Evolutionary conservation across 2,113 vertebrate species (phyloP).

Genomic region (Myrmecophaga tridactyla): DNA sequence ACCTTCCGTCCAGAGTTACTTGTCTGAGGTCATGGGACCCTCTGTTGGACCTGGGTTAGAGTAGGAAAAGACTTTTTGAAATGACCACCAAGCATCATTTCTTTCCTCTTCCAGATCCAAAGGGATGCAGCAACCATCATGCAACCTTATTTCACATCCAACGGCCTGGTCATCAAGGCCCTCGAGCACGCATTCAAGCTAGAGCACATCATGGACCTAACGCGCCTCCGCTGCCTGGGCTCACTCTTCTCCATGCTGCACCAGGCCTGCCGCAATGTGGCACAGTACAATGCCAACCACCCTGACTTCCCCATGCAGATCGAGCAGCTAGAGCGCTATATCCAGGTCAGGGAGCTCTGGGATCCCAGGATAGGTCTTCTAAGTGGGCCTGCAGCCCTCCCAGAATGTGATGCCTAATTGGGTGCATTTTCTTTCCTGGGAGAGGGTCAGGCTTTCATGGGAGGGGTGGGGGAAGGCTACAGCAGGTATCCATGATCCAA

Average conservation of each 20-base stretch:
- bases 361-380: rapidly evolving
- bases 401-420: rapidly evolving
- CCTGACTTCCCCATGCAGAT: conserved; percentile 98
- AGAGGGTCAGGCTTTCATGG: rapidly evolving
- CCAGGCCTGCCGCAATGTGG: conserved; percentile 97
- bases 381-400: neutral
- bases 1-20: neutral
- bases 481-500: rapidly evolving
- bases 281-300: conserved; percentile 97
- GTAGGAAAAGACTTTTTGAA: rapidly evolving
- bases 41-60: rapidly evolving
- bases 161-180: conserved; percentile 95
- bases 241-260: conserved; percentile 98
- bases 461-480: neutral
- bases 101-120: conserved; percentile 88
- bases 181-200: conserved; percentile 96
- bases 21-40: neutral
- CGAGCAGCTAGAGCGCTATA: conserved; percentile 96
- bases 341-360: conserved; percentile 86
- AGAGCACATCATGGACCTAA: conserved; percentile 99
- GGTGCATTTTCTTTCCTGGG: neutral
- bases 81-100: neutral
- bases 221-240: conserved; percentile 94
- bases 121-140: conserved; percentile 91
- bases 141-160: conserved; percentile 98